Base-by-base conservation (phyloP, 2,113 vertebrate species). In the Oncorhynchus mykiss region DNA sequence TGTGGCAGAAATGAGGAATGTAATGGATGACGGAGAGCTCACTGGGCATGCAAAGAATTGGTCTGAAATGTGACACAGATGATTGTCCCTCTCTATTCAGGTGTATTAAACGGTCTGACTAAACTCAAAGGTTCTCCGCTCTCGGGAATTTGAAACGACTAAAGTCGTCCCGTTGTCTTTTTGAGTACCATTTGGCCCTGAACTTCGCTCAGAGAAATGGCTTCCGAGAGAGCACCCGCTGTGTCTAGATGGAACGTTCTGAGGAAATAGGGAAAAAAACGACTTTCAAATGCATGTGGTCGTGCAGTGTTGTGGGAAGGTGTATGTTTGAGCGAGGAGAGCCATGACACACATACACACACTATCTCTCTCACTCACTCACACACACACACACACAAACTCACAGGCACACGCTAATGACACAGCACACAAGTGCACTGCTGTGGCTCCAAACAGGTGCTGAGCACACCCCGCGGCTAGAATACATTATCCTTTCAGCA, bases 401-500 rank as follows among this genome's bases (percentile, higher is more conserved):
- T 70, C 67, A 45, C 39, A 72, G 39, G 24, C 29, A 66, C 54
- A 25, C 62, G 74, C 69, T 13, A 34, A 31, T 18, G 25, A 31
- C 13, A 6, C 31, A 54, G 14, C 51, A 54, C 51, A 54, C 51
- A 18, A 67, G 76, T 76, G 80, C 80, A 84, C 77, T 4, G 51
- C 83, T 48, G 67, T 80, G 80, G 84, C 16, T 54, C 51, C 51
- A 54, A 88, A 84, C 85, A 89, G 92, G 89, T 92, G 88, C 86
- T 87, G 82, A 85, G 70, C 66, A 65, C 79, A 81, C 86, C 89
- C 88, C 64, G 78, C 85, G 87, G 91, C 88, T 86, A 86, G 85
- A 91, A 88, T 89, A 85, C 79, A 88, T 92, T 90, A 91, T 90
- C 89, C 82, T 54, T 54, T 84, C 84, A 85, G 76, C 83, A 81